phyloP scores from a whole-genome alignment of 2,888 invertebrate species.

The Mongoloraphidia duomilia region DNA sequence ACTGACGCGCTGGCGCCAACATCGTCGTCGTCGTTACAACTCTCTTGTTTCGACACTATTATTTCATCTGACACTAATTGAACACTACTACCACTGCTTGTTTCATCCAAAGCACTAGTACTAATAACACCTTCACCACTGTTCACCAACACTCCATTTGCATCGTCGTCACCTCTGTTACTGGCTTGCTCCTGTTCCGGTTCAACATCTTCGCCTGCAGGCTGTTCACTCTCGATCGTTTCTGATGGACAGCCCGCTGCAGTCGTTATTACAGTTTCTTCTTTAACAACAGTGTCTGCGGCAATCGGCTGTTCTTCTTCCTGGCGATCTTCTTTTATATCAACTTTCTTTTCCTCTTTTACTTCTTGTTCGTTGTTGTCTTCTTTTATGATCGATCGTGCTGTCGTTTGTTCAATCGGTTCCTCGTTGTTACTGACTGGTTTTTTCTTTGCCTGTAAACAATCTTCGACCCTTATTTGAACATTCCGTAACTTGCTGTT shows the following conservation, averaged over 20 bases:
- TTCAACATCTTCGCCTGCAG: constrained; percentile 5
- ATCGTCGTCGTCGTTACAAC: constrained; percentile 5
- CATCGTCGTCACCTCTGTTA: constrained; percentile 7
- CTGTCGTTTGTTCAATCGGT: background rate
- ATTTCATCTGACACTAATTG: constrained; percentile 12
- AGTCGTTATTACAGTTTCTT: no score
- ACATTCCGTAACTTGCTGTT: constrained; percentile 30
- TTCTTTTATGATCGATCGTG: constrained; percentile 4
- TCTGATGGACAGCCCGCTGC: constrained; percentile 3
- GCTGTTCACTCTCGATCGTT: constrained; percentile 9
- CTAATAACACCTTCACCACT: no score
- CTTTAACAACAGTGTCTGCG: background rate
- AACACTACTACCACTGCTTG: constrained; percentile 22
- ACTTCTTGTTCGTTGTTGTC: constrained; percentile 9
- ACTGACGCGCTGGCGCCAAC: constrained; percentile 8
- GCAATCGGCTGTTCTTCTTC: constrained; percentile 1
- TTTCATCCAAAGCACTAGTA: constrained; percentile 19
- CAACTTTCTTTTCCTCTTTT: constrained; percentile 9
- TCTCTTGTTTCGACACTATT: no score
- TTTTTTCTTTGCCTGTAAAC: constrained; percentile 20
- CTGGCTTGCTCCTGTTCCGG: constrained; percentile 4
- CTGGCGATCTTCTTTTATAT: constrained; percentile 10
- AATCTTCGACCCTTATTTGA: constrained; percentile 28
- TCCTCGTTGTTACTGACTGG: constrained; percentile 5
- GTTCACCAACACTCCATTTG: constrained; percentile 12